These are phyloP conservation scores for Phasianus colchicus DNA, from an alignment of 2,113 vertebrate genomes.

Conservation along the genomic window DNA sequence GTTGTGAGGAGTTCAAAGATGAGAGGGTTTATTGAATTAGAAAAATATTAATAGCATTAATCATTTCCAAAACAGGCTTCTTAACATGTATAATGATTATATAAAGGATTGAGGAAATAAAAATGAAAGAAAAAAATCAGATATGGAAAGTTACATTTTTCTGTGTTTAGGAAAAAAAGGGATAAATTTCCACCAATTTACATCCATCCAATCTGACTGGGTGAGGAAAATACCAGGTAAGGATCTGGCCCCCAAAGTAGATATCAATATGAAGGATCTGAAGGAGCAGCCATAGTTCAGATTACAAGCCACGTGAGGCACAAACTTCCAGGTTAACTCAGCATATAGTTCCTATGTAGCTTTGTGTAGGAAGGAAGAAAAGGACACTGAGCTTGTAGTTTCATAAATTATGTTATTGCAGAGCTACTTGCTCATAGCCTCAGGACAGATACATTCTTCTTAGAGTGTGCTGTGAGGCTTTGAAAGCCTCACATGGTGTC, in stretches of 20 bases:
- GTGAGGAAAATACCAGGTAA: neutral
- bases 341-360: neutral
- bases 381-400: conserved; percentile 37
- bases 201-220: neutral
- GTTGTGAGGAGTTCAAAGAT: conserved; percentile 59
- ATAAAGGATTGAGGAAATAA: conserved; percentile 49
- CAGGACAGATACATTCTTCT: conserved; percentile 34
- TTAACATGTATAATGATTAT: conserved; percentile 53
- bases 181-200: neutral
- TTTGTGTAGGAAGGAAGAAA: conserved; percentile 24
- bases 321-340: conserved; percentile 50
- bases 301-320: conserved; percentile 11
- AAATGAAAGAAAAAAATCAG: conserved; percentile 4
- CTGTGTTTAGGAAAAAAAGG: neutral
- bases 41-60: conserved; percentile 65
- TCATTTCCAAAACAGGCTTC: conserved; percentile 51
- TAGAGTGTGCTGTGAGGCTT: neutral
- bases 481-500: conserved; percentile 42
- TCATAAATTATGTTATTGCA: conserved; percentile 20
- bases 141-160: neutral
- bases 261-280: neutral
- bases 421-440: conserved; percentile 15
- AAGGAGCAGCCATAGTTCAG: neutral
- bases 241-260: neutral
- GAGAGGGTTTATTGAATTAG: conserved; percentile 67